Conservation (phyloP, 2,888 invertebrate genomes). For the Cotesia congregata region DNA sequence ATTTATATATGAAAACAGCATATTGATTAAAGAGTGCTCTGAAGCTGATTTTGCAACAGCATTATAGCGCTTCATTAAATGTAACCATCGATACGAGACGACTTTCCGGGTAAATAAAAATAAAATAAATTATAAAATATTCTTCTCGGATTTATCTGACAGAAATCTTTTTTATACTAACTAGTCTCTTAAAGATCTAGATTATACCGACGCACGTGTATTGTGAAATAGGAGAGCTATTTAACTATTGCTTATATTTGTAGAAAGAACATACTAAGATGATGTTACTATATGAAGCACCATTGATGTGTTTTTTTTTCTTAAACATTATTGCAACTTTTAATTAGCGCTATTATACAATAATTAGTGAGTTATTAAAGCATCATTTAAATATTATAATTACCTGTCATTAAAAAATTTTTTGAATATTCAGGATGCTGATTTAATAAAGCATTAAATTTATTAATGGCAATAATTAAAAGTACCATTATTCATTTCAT, state of each 20-base stretch:
- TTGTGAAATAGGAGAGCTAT: neutral
- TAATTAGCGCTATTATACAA: slow-evolving; percentile 30
- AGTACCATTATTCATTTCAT: neutral
- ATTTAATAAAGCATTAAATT: neutral
- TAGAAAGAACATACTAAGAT: neutral
- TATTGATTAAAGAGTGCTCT: neutral
- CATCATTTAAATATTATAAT: slow-evolving; percentile 3
- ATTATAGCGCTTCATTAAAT: slow-evolving; percentile 8
- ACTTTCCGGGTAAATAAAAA: slow-evolving; percentile 22
- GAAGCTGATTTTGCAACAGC: slow-evolving; percentile 4
- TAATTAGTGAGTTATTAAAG: slow-evolving; percentile 25
- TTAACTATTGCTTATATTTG: neutral
- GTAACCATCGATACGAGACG: slow-evolving; percentile 1
- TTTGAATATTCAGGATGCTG: neutral
- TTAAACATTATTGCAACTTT: slow-evolving; percentile 25
- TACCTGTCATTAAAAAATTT: neutral
- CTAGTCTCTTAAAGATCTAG: neutral
- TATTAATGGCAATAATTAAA: neutral
- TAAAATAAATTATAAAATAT: slow-evolving; percentile 11
- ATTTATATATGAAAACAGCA: slow-evolving; percentile 1
- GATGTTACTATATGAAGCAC: neutral
- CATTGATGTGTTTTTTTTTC: slow-evolving; percentile 4
- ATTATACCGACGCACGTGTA: slow-evolving; percentile 9
- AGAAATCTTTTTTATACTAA: slow-evolving; percentile 14
- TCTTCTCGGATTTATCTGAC: slow-evolving; percentile 2